These are phyloP conservation scores for Pseudolycoriella hygida DNA, from an alignment of 2,888 invertebrate species.

Conservation along the genomic window DNA sequence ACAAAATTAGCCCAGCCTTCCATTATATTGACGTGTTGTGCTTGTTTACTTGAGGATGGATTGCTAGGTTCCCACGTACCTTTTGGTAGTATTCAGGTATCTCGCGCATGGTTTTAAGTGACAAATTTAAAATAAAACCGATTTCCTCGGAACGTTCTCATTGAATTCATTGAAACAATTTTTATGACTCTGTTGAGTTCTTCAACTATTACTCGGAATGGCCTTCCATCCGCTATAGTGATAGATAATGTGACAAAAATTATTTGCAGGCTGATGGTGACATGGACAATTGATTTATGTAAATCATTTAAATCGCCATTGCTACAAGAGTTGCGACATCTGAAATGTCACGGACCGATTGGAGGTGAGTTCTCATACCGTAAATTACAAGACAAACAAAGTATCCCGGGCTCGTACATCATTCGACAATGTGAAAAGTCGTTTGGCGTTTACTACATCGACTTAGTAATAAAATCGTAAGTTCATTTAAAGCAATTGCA, in stretches of 20 bases:
- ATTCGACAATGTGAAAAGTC: conserved; percentile 64
- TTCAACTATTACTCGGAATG: too few species aligned
- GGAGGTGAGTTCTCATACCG: conserved; percentile 72
- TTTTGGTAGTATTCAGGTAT: too few species aligned
- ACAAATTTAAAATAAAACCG: too few species aligned
- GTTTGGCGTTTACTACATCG: conserved; percentile 65
- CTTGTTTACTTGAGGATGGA: too few species aligned
- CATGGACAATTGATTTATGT: conserved; percentile 84
- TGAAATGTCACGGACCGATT: conserved; percentile 80
- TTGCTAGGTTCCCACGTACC: too few species aligned
- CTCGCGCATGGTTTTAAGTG: too few species aligned
- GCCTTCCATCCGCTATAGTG: neutral
- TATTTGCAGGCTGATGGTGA: conserved; percentile 46
- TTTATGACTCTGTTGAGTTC: too few species aligned
- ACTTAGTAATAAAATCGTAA: conserved; percentile 60
- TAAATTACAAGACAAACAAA: conserved; percentile 62
- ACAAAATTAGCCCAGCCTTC: too few species aligned
- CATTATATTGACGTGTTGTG: too few species aligned
- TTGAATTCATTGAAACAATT: too few species aligned
- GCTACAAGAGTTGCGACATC: conserved; percentile 45
- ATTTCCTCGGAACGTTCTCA: too few species aligned
- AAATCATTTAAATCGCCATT: conserved; percentile 67
- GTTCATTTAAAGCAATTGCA: conserved; percentile 8
- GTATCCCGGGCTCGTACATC: conserved; percentile 62
- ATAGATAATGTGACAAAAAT: neutral